phyloP scores from a whole-genome alignment of 2,797 vertebrate species.

The Acanthurus tractus region DNA sequence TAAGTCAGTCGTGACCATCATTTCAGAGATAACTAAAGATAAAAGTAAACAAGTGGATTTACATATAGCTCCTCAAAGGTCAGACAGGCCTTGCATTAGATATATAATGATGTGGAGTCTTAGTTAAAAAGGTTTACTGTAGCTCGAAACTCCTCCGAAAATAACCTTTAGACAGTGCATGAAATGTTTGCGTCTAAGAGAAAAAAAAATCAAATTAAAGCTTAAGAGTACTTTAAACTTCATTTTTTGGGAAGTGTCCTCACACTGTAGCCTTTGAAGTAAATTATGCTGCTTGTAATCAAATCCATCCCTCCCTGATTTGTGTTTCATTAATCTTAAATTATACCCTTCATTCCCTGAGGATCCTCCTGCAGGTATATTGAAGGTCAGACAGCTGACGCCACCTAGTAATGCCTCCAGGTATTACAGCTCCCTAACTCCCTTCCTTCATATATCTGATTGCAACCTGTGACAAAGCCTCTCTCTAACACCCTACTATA shows the following conservation, averaged over 20 bases:
- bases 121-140: background rate
- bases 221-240: background rate
- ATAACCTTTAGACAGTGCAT: background rate
- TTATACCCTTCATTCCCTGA: conserved; percentile 56
- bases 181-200: background rate
- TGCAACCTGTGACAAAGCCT: conserved; percentile 50
- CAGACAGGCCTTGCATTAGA: background rate
- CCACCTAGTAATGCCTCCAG: conserved; percentile 68
- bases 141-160: conserved; percentile 7
- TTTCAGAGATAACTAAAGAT: conserved; percentile 46
- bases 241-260: background rate
- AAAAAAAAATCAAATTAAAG: background rate
- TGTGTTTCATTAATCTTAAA: conserved; percentile 56
- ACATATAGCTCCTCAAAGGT: conserved; percentile 44
- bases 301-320: conserved; percentile 33
- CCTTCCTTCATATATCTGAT: conserved; percentile 61
- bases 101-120: conserved; percentile 10
- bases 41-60: conserved; percentile 43
- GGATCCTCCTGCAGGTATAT: conserved; percentile 43
- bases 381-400: conserved; percentile 72
- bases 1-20: conserved; percentile 57
- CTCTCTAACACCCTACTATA: conserved; percentile 51
- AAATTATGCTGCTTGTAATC: conserved; percentile 22
- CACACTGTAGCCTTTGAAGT: background rate
- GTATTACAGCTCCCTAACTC: conserved; percentile 64